phyloP scores from a whole-genome alignment of 2,113 vertebrate species.

The Phaethornis superciliosus region DNA sequence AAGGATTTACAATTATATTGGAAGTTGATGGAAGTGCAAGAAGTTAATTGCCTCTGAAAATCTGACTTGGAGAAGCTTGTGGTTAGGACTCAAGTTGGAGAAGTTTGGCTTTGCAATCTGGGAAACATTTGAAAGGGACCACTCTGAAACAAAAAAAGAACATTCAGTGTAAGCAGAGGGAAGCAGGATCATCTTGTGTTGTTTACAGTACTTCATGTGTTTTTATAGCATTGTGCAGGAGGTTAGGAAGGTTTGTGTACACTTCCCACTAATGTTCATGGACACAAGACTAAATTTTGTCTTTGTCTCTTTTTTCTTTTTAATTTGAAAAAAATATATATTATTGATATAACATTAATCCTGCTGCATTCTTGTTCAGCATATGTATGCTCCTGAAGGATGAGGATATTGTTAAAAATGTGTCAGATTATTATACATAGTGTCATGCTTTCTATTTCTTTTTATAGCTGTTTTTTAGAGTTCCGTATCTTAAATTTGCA shows the following conservation, averaged over 20 bases:
- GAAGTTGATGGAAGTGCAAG: background rate
- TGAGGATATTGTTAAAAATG: background rate
- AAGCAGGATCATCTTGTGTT: constrained; percentile 30
- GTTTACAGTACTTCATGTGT: constrained; percentile 10
- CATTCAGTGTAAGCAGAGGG: constrained; percentile 17
- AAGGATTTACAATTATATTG: background rate
- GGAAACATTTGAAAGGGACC: background rate
- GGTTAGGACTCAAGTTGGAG: background rate
- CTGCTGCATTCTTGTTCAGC: too few relatives aligned
- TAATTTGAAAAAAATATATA: background rate
- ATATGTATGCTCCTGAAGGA: background rate
- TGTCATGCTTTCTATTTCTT: background rate
- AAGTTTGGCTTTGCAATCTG: background rate
- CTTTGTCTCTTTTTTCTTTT: background rate
- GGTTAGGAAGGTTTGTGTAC: background rate
- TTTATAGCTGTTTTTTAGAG: background rate
- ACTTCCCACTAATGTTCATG: background rate
- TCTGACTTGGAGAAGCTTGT: background rate
- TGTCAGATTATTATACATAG: background rate
- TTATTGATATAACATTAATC: background rate
- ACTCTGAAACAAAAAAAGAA: background rate
- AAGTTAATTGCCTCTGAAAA: background rate
- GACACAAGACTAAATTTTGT: constrained; percentile 1
- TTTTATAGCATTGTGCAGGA: constrained; percentile 3
- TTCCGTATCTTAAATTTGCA: background rate